These are phyloP conservation scores for Mionectes macconnelli DNA, from an alignment of 2,113 vertebrate genomes.

Conservation along the genomic window DNA sequence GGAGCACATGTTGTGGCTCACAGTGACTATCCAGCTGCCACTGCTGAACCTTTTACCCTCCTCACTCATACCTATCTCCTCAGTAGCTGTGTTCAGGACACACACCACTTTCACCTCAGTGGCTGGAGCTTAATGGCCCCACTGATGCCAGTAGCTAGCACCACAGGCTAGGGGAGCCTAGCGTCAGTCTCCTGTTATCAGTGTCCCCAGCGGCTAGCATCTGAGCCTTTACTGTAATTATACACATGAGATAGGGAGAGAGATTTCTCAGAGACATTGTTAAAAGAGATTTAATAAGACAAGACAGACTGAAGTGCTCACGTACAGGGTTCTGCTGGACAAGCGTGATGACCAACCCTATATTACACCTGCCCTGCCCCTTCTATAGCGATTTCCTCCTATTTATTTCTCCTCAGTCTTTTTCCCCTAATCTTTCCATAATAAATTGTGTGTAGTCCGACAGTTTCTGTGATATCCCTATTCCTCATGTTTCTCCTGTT, in stretches of 20 bases:
- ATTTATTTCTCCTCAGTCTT: background rate
- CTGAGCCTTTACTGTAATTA: background rate
- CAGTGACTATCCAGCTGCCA: fast-evolving
- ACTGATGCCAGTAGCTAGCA: background rate
- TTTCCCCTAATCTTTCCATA: background rate
- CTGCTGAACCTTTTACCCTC: fast-evolving
- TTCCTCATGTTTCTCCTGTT: background rate
- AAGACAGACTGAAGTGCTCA: background rate
- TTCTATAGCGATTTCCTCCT: background rate
- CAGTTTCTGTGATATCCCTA: fast-evolving
- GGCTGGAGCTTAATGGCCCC: background rate
- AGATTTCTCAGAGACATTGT: background rate
- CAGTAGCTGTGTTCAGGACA: background rate
- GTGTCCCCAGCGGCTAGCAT: background rate
- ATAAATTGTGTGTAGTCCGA: background rate
- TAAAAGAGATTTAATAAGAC: background rate
- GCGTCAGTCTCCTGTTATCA: background rate
- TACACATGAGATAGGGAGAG: background rate
- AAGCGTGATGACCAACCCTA: fast-evolving
- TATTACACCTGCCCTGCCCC: background rate
- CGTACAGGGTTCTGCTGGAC: background rate
- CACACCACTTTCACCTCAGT: background rate
- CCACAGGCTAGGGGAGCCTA: fast-evolving
- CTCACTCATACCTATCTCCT: fast-evolving
- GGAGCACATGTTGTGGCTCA: fast-evolving